Conservation (phyloP, 1,140 invertebrate genomes). For the Babylonia areolata region DNA sequence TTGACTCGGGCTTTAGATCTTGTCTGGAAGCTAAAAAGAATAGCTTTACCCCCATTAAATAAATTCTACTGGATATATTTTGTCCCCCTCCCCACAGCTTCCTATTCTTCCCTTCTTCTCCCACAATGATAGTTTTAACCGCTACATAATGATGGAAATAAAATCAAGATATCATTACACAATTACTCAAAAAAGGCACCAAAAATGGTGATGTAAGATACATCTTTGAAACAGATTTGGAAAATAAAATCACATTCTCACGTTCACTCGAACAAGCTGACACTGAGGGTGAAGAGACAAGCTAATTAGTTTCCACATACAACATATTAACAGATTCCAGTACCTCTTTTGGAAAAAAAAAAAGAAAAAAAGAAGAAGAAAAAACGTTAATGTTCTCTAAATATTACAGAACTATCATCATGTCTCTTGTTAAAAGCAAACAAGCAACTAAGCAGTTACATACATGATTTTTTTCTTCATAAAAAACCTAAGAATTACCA, state of each 20-base stretch:
- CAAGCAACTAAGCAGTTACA: not conserved
- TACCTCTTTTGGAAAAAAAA: no score
- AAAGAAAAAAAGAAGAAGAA: no score
- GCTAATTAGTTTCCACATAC: not conserved
- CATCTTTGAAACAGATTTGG: no score
- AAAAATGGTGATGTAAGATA: not conserved
- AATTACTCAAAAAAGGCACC: conserved; percentile 11
- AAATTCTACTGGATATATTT: no score
- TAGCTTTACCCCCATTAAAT: no score
- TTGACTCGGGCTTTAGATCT: no score
- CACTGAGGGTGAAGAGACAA: not conserved
- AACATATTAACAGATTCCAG: not conserved
- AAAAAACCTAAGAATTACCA: not conserved
- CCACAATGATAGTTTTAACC: no score
- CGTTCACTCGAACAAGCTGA: not conserved
- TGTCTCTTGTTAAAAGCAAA: not conserved
- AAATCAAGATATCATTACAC: no score
- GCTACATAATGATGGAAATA: no score
- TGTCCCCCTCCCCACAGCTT: no score
- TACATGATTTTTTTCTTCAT: not conserved
- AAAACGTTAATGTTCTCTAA: not conserved
- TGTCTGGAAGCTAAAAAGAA: no score
- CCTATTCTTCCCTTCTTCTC: no score
- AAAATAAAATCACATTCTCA: not conserved
- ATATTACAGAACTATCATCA: not conserved